Percentiles rank a stretch among this genome's conserved stretches.
phyloP scores from a whole-genome alignment of 2,797 vertebrate genomes.

The Sebastes diaconus region DNA sequence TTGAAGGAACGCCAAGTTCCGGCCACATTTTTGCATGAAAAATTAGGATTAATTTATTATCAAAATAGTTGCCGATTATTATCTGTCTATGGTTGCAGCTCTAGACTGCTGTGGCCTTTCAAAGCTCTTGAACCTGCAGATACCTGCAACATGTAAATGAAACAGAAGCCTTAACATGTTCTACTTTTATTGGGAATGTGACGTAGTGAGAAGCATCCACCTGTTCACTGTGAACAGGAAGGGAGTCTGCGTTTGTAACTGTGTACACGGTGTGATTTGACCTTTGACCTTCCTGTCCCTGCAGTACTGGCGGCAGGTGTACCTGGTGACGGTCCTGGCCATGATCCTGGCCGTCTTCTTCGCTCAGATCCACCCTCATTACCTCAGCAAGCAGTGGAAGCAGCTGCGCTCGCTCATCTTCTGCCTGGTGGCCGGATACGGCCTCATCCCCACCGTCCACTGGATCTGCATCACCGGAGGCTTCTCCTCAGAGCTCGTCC shows the following conservation, averaged over 20 bases:
- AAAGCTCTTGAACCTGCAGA: background rate
- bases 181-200: too few species aligned
- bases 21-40: too few species aligned
- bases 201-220: background rate
- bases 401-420: slow-evolving; percentile 91
- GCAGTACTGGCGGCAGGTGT: slow-evolving; percentile 97
- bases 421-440: slow-evolving; percentile 90
- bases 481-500: slow-evolving; percentile 88
- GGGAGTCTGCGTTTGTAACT: background rate
- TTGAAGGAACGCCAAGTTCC: background rate
- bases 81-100: too few species aligned
- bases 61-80: too few species aligned
- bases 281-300: background rate
- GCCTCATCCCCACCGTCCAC: slow-evolving; percentile 92
- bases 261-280: background rate
- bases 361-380: slow-evolving; percentile 94
- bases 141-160: background rate
- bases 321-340: slow-evolving; percentile 92
- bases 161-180: background rate
- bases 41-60: too few species aligned
- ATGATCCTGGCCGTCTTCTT: slow-evolving; percentile 96
- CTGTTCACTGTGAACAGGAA: background rate
- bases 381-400: slow-evolving; percentile 95
- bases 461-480: slow-evolving; percentile 95
- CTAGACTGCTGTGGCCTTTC: background rate